phyloP scores from a whole-genome alignment of 2,797 vertebrate genomes.

The Danionella dracula region DNA sequence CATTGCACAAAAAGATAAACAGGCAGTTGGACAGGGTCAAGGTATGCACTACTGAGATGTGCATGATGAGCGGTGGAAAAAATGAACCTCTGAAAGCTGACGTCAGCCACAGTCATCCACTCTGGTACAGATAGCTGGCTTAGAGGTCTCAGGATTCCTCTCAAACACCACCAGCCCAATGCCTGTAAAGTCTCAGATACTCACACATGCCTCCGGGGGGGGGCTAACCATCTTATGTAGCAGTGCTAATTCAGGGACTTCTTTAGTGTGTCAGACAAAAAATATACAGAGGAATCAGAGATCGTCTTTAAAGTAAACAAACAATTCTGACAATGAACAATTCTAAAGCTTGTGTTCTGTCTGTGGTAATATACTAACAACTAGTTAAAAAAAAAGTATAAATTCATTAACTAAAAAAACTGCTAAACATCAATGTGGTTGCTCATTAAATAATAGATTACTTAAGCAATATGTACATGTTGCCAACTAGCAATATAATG shows the following conservation, averaged over 20 bases:
- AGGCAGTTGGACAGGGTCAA: neutral
- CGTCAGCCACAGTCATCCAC: slow-evolving; percentile 4
- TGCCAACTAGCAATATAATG: too few relatives aligned
- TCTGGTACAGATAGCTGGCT: neutral
- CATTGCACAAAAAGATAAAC: too few relatives aligned
- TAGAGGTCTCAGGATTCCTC: slow-evolving; percentile 22
- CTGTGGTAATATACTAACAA: too few relatives aligned
- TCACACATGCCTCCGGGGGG: neutral
- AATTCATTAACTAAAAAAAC: too few relatives aligned
- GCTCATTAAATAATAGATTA: too few relatives aligned
- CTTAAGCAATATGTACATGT: too few relatives aligned
- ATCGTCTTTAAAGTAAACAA: too few relatives aligned
- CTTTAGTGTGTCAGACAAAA: neutral
- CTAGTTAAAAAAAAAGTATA: too few relatives aligned
- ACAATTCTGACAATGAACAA: too few relatives aligned
- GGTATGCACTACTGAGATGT: slow-evolving; percentile 31
- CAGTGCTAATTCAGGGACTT: neutral
- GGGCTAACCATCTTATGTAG: neutral
- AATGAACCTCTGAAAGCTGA: slow-evolving; percentile 36
- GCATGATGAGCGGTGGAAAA: slow-evolving; percentile 54
- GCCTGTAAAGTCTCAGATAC: neutral
- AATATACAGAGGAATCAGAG: neutral
- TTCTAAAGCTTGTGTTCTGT: too few relatives aligned
- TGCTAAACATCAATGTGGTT: too few relatives aligned
- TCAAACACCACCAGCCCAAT: neutral